These are phyloP conservation scores for Caranx ignobilis DNA, from an alignment of 2,113 vertebrate genomes.

Conservation along the genomic window DNA sequence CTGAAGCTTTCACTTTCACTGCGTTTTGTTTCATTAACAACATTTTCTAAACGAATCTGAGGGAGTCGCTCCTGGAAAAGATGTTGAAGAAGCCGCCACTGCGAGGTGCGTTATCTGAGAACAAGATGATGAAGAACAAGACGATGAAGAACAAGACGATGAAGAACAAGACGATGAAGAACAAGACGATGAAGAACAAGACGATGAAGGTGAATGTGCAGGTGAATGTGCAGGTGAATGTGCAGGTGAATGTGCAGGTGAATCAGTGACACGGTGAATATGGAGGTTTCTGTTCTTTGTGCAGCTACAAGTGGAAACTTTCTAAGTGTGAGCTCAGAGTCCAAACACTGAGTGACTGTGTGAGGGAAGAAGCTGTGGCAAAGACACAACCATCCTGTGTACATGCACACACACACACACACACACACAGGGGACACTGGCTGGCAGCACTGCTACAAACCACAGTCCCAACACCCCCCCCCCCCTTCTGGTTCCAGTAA, in stretches of 20 bases:
- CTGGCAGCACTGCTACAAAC: conserved; percentile 36
- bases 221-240: background rate
- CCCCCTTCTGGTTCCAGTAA: conserved; percentile 42
- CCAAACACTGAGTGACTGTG: background rate
- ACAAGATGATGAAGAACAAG: background rate
- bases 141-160: background rate
- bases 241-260: background rate
- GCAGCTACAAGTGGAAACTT: too few relatives aligned
- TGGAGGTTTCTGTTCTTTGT: background rate
- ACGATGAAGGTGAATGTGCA: background rate
- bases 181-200: background rate
- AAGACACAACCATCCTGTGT: background rate
- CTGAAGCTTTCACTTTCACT: too few relatives aligned
- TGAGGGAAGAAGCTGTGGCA: background rate
- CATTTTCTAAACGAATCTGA: too few relatives aligned
- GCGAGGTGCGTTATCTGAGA: background rate
- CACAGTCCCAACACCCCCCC: conserved; percentile 11
- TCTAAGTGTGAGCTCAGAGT: background rate
- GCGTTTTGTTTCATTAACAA: too few relatives aligned
- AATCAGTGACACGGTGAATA: background rate
- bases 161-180: background rate
- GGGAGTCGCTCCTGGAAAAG: too few relatives aligned
- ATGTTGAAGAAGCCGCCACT: too few relatives aligned
- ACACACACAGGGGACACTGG: background rate
- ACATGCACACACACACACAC: background rate